A percentile compares a stretch with the other conserved stretches of the same genome.
phyloP scores from a whole-genome alignment of 2,797 vertebrate genomes.

The Melanotaenia trifasciata region DNA sequence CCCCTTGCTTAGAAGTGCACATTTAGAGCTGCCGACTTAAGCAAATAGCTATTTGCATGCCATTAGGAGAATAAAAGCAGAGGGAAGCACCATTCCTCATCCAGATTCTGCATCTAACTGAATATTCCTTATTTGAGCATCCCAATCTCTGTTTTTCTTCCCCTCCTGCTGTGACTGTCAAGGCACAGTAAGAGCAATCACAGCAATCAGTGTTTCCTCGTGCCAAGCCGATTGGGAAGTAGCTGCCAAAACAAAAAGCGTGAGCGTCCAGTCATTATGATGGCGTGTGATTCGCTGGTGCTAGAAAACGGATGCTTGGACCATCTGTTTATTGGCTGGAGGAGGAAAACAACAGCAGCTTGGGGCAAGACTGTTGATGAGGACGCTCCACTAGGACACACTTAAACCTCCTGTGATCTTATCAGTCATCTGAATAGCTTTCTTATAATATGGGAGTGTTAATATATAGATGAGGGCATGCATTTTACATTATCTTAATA shows the following conservation, averaged over 20 bases:
- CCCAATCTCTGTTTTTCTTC: constrained; percentile 57
- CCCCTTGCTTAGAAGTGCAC: constrained; percentile 71
- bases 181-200: constrained; percentile 74
- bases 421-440: constrained; percentile 43
- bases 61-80: constrained; percentile 63
- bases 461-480: constrained; percentile 2
- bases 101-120: constrained; percentile 61
- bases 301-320: constrained; percentile 66
- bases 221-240: constrained; percentile 72
- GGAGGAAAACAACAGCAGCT: constrained; percentile 70
- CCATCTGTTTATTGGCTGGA: constrained; percentile 69
- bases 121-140: constrained; percentile 63
- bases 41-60: constrained; percentile 78
- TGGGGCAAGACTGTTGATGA: constrained; percentile 37
- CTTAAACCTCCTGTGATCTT: constrained; percentile 9
- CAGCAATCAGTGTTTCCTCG: constrained; percentile 74
- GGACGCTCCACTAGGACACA: constrained; percentile 42
- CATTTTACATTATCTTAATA: not conserved
- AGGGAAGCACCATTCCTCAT: constrained; percentile 69
- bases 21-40: constrained; percentile 77
- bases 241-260: constrained; percentile 76
- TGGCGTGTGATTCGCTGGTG: constrained; percentile 62
- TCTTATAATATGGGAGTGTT: constrained; percentile 8
- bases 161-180: constrained; percentile 67
- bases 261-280: constrained; percentile 70